Evolutionary conservation across 2,888 invertebrate species (phyloP), one percentile per base, ranked within the genome.

Genomic region (Lysandra bellargus): DNA sequence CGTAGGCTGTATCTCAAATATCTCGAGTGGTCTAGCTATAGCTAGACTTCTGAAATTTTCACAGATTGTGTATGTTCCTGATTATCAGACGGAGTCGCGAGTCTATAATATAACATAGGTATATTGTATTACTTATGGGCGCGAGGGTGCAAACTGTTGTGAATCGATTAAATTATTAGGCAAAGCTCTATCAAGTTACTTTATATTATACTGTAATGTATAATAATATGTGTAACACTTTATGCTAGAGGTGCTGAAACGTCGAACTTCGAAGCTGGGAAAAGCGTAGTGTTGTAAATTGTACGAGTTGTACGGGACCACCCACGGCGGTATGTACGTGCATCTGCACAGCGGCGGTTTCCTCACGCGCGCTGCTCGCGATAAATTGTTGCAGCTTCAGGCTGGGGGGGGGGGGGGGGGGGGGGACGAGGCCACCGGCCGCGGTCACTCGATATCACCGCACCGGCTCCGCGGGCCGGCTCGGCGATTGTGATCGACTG

Each of bases 301-400:
- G 69, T 17, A 17, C 33, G 69, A 23, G 33, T 37, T 37, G 69
- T 17, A 69, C 14, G 75, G 30, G 75, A 75, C 76, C 76, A 76
- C 76, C 76, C 76, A 76, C 30, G 57, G 57, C 76, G 76, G 14
- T 69, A 64, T 64, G 30, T 30, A 69, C 69, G 69, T 69, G 69
- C 69, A 69, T 69, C 69, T 69, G 69, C 33, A 69, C 69, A 4
- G 69, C 12, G 69, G 69, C 69, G 69, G 69, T 69, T 69, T 69
- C 69, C 69, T 69, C 69, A 69, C 69, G 69, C 33, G 14, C 69
- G 69, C 14, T 69, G 14, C 33, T 64, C 64, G 33, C 69, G 69
- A 69, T 69, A 69, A 69, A 69, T 69, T 69, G 69, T 69, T 69
- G 69, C 69, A 69, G 69, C 69, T 69, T 69, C 69, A 37, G 33